Base-by-base conservation (phyloP, 30 jellyfish, hydroid and myxozoan species). In the Cassiopea xamachana region DNA sequence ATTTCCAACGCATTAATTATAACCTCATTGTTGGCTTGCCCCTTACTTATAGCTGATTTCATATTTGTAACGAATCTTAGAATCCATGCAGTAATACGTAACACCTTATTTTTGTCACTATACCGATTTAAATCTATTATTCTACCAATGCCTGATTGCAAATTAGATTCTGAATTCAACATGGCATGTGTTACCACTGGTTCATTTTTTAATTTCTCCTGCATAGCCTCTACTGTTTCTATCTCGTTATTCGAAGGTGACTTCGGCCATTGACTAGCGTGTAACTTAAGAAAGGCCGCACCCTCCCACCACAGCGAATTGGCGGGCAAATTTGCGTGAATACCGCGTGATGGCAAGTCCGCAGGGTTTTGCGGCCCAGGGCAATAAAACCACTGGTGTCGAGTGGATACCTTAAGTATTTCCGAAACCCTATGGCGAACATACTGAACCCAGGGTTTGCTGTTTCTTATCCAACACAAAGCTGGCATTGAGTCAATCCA, bases 401-500 rank as follows among this genome's bases (percentile, higher is more conserved):
- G 64, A 51, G 64, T 51, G 64, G 64, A 51, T 4, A 51, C 64
- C 64, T 51, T 51, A 9, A 51, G 64, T 51, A 51, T 51, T 51
- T 51, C 64, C 9, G 64, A 4, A 51, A 51, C 64, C 64, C 64
- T 51, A 51, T 51, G 64, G 9, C 64, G 64, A 51, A 51, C 64
- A 51, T 2, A 51, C 64, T 51, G 64, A 51, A 9, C 64, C 64
- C 64, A 51, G 9, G 64, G 64, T 51, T 51, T 51, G 9, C 64
- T 51, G 64, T 77, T 58, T 51, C 74, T 82, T 2, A 93, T 78
- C 98, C 95, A 93, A 81, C 97, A 85, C 48, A 89, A 61, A 1
- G 96, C 89, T 46, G 95, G 95, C 76, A 81, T 68, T 0, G 97
- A 93, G 71, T 93, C 90, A 27, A 88, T 87, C 97, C 96, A 93